These are phyloP conservation scores for Catonia carolina DNA, from an alignment of 2,888 invertebrate genomes.

Conservation along the genomic window DNA sequence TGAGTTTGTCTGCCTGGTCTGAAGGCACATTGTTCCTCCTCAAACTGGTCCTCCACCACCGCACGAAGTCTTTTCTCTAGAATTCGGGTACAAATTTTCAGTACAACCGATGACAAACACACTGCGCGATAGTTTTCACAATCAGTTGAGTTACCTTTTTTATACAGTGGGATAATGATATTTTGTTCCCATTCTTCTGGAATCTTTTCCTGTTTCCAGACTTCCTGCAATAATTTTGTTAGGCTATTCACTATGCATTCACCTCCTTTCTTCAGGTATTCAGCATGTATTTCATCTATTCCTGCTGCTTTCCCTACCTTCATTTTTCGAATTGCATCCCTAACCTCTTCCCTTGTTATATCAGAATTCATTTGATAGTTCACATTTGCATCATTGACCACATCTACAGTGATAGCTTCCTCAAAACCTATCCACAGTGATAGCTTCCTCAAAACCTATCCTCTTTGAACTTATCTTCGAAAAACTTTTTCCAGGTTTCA, in stretches of 20 bases:
- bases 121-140: neutral
- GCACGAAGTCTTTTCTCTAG: neutral
- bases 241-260: neutral
- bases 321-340: neutral
- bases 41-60: neutral
- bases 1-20: neutral
- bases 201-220: neutral
- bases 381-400: neutral
- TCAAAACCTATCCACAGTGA: neutral
- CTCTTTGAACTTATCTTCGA: neutral
- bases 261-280: slow-evolving; percentile 9
- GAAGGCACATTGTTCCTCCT: slow-evolving; percentile 1
- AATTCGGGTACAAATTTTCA: too few relatives aligned
- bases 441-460: too few relatives aligned
- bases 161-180: neutral
- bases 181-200: slow-evolving; percentile 1
- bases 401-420: neutral
- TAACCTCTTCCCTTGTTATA: neutral
- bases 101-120: neutral
- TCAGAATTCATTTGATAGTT: neutral
- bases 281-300: neutral
- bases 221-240: neutral
- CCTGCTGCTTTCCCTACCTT: neutral
- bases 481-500: slow-evolving; percentile 1
- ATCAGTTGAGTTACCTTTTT: neutral